phyloP scores from a whole-genome alignment of 2,888 invertebrate genomes.

The Cybosia mesomella region DNA sequence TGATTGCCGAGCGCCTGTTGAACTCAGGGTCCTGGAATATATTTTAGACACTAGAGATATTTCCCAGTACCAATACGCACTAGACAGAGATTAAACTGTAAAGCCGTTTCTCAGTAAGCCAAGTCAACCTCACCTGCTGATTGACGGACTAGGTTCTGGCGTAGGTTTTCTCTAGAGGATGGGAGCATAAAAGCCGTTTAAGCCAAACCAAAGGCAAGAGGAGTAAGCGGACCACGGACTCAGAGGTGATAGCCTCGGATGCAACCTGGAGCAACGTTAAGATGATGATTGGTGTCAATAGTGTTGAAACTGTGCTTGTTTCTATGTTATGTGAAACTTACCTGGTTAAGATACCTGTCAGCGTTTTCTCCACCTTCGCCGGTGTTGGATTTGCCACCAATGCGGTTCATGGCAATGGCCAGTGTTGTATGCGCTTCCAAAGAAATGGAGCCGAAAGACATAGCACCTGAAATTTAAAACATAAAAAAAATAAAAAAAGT shows the following conservation, averaged over 20 bases:
- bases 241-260: no score
- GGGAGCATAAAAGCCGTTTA: no score
- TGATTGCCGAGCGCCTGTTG: constrained; percentile 97
- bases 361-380: constrained; percentile 98
- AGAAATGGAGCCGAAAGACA: constrained; percentile 99
- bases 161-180: no score
- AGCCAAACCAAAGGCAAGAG: no score
- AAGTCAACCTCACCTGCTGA: no score
- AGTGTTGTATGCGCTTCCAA: constrained; percentile 98
- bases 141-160: no score
- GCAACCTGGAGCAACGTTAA: no score
- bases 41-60: neutral
- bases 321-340: constrained; percentile 34
- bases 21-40: constrained; percentile 90
- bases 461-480: constrained; percentile 90
- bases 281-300: no score
- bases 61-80: neutral
- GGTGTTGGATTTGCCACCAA: constrained; percentile 99
- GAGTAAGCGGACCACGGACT: no score
- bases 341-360: constrained; percentile 91
- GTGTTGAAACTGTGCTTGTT: neutral
- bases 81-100: no score
- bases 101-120: no score
- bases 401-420: constrained; percentile 98
- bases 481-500: no score